Evolutionary conservation across 2,888 invertebrate species (phyloP), one percentile per base, ranked within the genome.

Genomic region (Eurytoma californica): DNA sequence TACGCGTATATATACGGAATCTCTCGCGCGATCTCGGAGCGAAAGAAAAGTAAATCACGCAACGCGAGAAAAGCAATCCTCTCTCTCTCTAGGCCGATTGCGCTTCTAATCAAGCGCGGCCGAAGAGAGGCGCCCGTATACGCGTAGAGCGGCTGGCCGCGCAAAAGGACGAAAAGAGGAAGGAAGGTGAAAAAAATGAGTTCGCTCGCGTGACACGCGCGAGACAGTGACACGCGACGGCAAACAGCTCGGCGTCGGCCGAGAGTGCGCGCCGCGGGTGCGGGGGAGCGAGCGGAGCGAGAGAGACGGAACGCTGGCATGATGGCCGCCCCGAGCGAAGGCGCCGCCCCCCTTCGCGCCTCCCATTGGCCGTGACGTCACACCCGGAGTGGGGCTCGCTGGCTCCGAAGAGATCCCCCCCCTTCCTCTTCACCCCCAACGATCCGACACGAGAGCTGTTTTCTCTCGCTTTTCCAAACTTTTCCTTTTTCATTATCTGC

Each of bases 291-390:
- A 65, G 49, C 3, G 49, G 74, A 63, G 47, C 57, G 53, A 77
- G 51, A 18, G 60, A 49, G 65, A n/a, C 9, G 30, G 57, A 53
- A 49, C 14, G 65, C 20, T 49, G 80, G 85, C 87, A 89, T 89
- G 88, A 89, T 89, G 89, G 88, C 83, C 83, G 85, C 63, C 39
- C 20, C 60, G 70, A 73, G 82, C 58, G 12, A 53, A 79, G 87
- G 89, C 89, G 86, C 89, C 89, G 89, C 89, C 89, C 89, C 86
- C 82, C 84, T 83, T 83, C 78, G 81, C 82, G 53, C 47, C 77
- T 77, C 83, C 84, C 83, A 89, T 90, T 90, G 89, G 88, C 72
- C 80, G 55, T 80, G 80, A 80, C 80, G 80, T 80, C 73, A 80
- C 13, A 0, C 12, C 20, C 58, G 30, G 53, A 58, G 72, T 57